Base-by-base conservation (phyloP, 1,140 invertebrate species). In the Rhizoglyphus robini region DNA sequence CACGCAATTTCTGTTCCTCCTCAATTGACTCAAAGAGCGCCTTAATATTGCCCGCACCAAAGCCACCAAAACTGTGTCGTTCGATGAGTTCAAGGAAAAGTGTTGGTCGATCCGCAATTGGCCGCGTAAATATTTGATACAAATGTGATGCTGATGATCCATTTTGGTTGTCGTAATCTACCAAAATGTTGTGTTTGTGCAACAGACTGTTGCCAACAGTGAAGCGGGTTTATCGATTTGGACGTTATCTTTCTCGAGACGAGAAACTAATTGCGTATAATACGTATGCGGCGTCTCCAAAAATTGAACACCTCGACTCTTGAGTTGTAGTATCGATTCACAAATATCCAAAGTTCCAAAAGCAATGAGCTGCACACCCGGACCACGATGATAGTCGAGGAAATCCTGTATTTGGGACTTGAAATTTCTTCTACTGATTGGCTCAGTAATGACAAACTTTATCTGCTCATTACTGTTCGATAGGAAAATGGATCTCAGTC, bases 11-110 rank as follows among this genome's bases (percentile, higher is more conserved):
- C 80, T 99, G 96, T 71, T 98, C 95, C n/a, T 84, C 73, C 82
- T 99, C 95, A 72, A 99, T 96, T 0, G 94, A 91, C 80, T 96
- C 91, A 76, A 99, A 99, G 2, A 99, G 77, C 8, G 95, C 90
- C 79, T 98, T 96, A 76, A 99, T 99, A 75, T 99, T 99, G 31
- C 96, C 96, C 73, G 94, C 95, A 63, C 96, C 96, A 77, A 99
- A 99, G 59, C 96, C 96, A 75, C 88, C 86, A 73, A 96, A 90
- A 76, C 98, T 97, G 70, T 86, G 83, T 69, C 96, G 83, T 76
- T 99, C 95, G 73, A 99, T 99, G 30, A 98, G 86, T 79, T 99
- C 96, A 29, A 98, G 76, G 76, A 99, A 99, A 1, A 99, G 73
- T 0, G 96, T 99, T 1, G 96, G 96, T 66, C 95, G 80, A 73